Evolutionary conservation across 2,113 vertebrate species (phyloP), one percentile per base, ranked within the genome.

Genomic region (Thryonomys swinderianus): DNA sequence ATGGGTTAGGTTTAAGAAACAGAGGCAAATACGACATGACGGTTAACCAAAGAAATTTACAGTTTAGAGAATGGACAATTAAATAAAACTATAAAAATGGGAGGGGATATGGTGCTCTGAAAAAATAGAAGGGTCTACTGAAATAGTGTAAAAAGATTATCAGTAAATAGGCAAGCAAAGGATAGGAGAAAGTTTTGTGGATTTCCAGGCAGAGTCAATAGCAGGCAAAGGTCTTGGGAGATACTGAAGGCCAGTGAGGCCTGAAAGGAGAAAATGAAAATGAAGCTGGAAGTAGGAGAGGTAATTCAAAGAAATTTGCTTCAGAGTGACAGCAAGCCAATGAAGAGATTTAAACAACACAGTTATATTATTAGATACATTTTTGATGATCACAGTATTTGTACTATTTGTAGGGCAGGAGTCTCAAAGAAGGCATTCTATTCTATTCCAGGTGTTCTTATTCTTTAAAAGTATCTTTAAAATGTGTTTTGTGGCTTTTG

Each of bases 31-130:
- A 91, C 53, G 40, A 95, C 23, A 51, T 69, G 27, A 37, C 62
- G 55, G 53, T 85, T 88, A 25, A 91, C n/a, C 14, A 37, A 96
- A 78, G 11, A 95, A 95, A 76, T 14, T 81, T 76, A 81, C 20
- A 89, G 73, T 64, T 32, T 40, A 95, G 17, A 45, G 25, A 6
- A 23, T 14, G 76, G 10, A 85, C 27, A 25, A 11, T 67, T 64
- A 84, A 82, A 74, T 61, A 81, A 83, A 96, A 94, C 5, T 80
- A 30, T 37, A 89, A 13, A 53, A 20, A 42, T 32, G 9, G 59
- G 40, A 66, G 78, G 34, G 20, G 32, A 55, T 3, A n/a, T 27
- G 64, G 21, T 62, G 8, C 57, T 88, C 6, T 69, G 93, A 61
- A 16, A 91, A 90, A 51, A 51, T 51, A 61, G n/a, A 84, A 94